Evolutionary conservation across 2,113 vertebrate species (phyloP).

Genomic region (Pteronura brasiliensis): DNA sequence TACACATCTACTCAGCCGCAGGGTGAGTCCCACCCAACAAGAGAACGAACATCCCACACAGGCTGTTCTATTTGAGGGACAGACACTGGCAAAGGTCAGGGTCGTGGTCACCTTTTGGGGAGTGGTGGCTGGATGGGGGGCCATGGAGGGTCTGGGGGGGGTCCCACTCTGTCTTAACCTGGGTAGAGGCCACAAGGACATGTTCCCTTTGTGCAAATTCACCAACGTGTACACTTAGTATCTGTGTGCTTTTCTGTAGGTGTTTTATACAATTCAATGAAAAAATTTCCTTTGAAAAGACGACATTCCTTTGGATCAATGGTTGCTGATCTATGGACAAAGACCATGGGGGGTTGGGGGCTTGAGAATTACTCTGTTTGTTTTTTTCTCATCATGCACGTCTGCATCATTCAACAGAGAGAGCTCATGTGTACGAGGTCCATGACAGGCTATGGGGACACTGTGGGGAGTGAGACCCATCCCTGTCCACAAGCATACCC

Average conservation of each 20-base stretch:
- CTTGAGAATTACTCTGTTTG: background rate
- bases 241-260: background rate
- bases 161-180: background rate
- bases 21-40: background rate
- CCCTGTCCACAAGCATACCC: background rate
- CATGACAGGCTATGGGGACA: background rate
- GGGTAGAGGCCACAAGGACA: background rate
- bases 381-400: fast-evolving
- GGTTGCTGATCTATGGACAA: background rate
- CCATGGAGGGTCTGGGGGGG: background rate
- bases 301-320: background rate
- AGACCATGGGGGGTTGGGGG: background rate
- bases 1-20: fast-evolving
- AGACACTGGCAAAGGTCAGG: background rate
- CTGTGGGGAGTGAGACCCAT: background rate
- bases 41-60: fast-evolving
- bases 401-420: fast-evolving
- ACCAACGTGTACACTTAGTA: background rate
- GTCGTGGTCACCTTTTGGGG: background rate
- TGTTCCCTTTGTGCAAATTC: background rate
- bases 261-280: background rate
- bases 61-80: background rate
- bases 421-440: background rate
- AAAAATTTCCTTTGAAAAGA: background rate
- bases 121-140: background rate